Conservation (phyloP, 2,797 vertebrate species). For the Muraenolepis orangiensis region DNA sequence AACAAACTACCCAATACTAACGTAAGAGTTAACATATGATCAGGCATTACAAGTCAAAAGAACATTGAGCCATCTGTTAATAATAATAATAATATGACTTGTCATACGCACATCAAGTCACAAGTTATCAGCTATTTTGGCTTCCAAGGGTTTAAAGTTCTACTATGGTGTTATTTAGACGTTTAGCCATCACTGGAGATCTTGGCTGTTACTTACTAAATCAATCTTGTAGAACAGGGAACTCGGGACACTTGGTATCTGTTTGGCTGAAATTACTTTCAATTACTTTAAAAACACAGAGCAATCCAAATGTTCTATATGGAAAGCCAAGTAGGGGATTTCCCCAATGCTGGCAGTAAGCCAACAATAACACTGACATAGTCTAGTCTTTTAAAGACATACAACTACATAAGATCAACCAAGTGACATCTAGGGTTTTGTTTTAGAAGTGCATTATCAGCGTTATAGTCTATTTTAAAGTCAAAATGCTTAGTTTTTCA, state of each 20-base stretch:
- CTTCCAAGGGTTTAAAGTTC: background rate
- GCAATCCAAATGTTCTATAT: background rate
- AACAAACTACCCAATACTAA: background rate
- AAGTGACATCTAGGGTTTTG: slow-evolving; percentile 18
- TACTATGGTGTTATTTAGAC: background rate
- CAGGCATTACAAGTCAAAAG: background rate
- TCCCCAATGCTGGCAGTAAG: background rate
- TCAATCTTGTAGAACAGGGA: background rate
- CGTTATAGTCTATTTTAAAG: slow-evolving; percentile 8
- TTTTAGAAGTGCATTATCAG: slow-evolving; percentile 19
- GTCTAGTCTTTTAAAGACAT: slow-evolving; percentile 45
- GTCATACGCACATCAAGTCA: background rate
- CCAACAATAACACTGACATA: slow-evolving; percentile 1
- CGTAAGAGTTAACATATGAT: background rate
- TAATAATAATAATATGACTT: background rate
- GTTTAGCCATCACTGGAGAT: background rate
- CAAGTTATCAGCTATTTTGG: background rate
- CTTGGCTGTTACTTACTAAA: background rate
- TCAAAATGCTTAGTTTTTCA: slow-evolving; percentile 1
- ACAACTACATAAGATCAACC: slow-evolving; percentile 38
- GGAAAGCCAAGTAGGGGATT: background rate
- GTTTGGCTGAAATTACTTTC: background rate
- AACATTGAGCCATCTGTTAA: background rate
- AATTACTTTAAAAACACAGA: background rate
- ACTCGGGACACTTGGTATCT: background rate